Conservation (phyloP, 1,140 invertebrate species). For the Liolophura sinensis region DNA sequence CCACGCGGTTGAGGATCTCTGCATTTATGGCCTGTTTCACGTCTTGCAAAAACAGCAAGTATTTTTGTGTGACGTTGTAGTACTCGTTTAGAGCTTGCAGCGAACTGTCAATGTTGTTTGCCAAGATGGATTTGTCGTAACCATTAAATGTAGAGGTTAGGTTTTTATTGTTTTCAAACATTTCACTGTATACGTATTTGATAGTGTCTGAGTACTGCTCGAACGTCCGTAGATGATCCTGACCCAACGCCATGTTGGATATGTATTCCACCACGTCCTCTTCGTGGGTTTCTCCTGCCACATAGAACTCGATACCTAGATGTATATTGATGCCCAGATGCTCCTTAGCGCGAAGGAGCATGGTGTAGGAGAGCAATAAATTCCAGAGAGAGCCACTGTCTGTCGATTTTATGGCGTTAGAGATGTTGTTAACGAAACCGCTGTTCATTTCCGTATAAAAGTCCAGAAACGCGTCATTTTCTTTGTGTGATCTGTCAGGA, state of each 20-base stretch:
- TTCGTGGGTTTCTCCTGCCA: slow-evolving; percentile 5
- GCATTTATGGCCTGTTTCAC: slow-evolving; percentile 1
- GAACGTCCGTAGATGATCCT: slow-evolving; percentile 10
- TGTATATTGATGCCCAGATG: slow-evolving; percentile 9
- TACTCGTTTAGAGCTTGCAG: not conserved
- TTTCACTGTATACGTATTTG: not conserved
- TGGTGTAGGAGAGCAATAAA: slow-evolving; percentile 19
- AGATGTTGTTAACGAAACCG: too few species aligned
- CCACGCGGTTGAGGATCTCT: slow-evolving; percentile 3
- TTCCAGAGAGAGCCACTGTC: slow-evolving; percentile 13
- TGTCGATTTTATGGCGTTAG: too few species aligned
- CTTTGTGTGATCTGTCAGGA: too few species aligned
- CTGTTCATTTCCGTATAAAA: too few species aligned
- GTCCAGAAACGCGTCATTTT: too few species aligned
- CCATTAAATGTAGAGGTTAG: not conserved
- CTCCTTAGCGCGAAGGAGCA: slow-evolving; percentile 16
- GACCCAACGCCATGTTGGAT: slow-evolving; percentile 1
- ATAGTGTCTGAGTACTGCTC: slow-evolving; percentile 6
- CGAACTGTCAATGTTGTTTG: slow-evolving; percentile 7
- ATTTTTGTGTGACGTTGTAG: slow-evolving; percentile 4
- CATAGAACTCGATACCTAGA: slow-evolving; percentile 18
- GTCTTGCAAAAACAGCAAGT: slow-evolving; percentile 8
- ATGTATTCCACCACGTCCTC: slow-evolving; percentile 8
- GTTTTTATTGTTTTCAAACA: not conserved
- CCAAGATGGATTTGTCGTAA: not conserved